These are phyloP conservation scores for Lagopus leucura DNA, from an alignment of 2,113 vertebrate species.

Conservation along the genomic window DNA sequence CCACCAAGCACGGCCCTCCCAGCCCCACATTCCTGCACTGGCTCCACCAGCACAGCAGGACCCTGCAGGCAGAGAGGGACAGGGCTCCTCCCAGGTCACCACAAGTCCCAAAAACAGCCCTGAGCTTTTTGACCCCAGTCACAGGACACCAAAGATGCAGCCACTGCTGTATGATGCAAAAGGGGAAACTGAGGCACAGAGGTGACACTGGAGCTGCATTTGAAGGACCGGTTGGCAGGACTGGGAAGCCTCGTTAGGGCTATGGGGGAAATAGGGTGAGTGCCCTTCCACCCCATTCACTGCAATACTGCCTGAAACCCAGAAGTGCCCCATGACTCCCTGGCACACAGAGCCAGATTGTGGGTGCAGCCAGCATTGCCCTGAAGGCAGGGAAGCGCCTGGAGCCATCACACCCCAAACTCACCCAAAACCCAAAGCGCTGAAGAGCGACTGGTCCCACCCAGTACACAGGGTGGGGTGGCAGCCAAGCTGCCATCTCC, in stretches of 20 bases:
- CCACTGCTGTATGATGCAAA: rapidly evolving
- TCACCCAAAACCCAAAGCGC: not conserved
- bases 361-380: not conserved
- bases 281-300: rapidly evolving
- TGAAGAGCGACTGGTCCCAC: not conserved
- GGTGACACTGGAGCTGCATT: rapidly evolving
- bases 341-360: not conserved
- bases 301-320: not conserved
- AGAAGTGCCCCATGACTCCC: rapidly evolving
- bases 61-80: not conserved
- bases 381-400: not conserved
- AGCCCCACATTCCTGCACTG: constrained; percentile 39
- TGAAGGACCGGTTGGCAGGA: not conserved
- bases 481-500: not conserved
- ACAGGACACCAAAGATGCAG: rapidly evolving
- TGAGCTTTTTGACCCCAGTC: not conserved
- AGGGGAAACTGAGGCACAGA: constrained; percentile 17
- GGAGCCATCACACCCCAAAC: not conserved
- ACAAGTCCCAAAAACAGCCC: rapidly evolving
- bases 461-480: not conserved
- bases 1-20: not conserved
- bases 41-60: not conserved
- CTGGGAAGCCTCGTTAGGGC: rapidly evolving
- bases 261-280: rapidly evolving
- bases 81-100: rapidly evolving